Conservation (phyloP, 2,797 vertebrate species). For the Catostomus latipinnis region DNA sequence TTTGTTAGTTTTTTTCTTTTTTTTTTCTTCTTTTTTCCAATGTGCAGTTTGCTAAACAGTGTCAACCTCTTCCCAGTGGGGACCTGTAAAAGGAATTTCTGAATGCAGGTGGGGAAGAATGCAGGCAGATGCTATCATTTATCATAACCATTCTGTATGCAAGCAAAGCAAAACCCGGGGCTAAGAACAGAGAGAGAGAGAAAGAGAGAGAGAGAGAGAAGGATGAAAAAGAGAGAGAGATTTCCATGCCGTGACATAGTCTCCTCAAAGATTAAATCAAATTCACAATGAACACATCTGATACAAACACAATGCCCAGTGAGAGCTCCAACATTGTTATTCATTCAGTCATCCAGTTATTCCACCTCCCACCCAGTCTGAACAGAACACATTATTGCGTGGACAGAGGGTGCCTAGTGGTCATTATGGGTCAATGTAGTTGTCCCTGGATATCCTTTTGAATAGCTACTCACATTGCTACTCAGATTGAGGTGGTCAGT, state of each 20-base stretch:
- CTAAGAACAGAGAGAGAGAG: conserved; percentile 26
- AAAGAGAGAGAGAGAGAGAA: conserved; percentile 11
- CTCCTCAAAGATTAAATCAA: conserved; percentile 39
- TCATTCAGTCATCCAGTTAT: conserved; percentile 23
- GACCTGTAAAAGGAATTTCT: neutral
- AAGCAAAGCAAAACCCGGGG: conserved; percentile 57
- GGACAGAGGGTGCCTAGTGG: conserved; percentile 12
- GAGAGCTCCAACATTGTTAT: conserved; percentile 35
- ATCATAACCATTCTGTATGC: conserved; percentile 52
- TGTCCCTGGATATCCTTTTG: conserved; percentile 40
- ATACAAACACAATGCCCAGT: conserved; percentile 37
- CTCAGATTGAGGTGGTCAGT: conserved; percentile 23
- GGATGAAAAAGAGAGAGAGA: neutral
- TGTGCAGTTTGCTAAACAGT: neutral
- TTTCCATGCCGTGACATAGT: conserved; percentile 24
- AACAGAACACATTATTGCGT: conserved; percentile 18
- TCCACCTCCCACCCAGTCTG: conserved; percentile 8
- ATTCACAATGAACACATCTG: conserved; percentile 42
- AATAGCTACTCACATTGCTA: conserved; percentile 13
- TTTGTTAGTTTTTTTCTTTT: too few species aligned
- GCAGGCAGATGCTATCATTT: conserved; percentile 50
- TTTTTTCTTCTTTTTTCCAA: too few species aligned
- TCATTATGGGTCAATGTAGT: conserved; percentile 45
- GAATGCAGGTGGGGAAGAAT: conserved; percentile 49
- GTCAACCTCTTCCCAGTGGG: neutral